These are phyloP conservation scores for Rhopalosiphum maidis DNA, from an alignment of 1,140 invertebrate species.

Conservation along the genomic window DNA sequence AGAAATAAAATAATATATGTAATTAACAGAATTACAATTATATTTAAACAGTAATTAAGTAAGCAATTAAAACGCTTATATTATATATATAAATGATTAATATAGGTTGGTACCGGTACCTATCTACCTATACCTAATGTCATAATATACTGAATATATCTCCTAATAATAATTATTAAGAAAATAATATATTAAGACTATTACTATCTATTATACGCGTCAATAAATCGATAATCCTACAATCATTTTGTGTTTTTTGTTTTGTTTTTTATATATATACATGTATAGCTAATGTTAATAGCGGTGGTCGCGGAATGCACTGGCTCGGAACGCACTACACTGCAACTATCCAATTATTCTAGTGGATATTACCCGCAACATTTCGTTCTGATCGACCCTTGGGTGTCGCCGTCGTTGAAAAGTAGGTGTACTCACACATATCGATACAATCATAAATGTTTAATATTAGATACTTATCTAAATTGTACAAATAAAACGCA, in stretches of 20 bases:
- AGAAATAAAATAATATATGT: too few species aligned
- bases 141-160: neutral
- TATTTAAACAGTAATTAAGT: too few species aligned
- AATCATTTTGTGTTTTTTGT: slow-evolving; percentile 8
- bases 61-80: too few species aligned
- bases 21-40: too few species aligned
- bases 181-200: neutral
- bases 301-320: slow-evolving; percentile 8
- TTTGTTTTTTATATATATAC: neutral
- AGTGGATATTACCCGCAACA: neutral
- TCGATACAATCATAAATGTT: neutral
- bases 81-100: too few species aligned
- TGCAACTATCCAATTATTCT: neutral
- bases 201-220: neutral
- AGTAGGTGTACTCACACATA: neutral
- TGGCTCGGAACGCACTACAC: neutral
- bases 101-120: neutral
- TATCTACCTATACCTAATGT: neutral
- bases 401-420: slow-evolving; percentile 4
- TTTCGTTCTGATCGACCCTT: neutral
- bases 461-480: neutral
- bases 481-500: neutral
- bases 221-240: neutral
- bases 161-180: neutral
- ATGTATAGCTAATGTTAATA: slow-evolving; percentile 42